Percentiles rank a stretch among this genome's conserved stretches.
These are phyloP conservation scores for Sparidentex hasta DNA, from an alignment of 2,797 vertebrate genomes.

Conservation along the genomic window DNA sequence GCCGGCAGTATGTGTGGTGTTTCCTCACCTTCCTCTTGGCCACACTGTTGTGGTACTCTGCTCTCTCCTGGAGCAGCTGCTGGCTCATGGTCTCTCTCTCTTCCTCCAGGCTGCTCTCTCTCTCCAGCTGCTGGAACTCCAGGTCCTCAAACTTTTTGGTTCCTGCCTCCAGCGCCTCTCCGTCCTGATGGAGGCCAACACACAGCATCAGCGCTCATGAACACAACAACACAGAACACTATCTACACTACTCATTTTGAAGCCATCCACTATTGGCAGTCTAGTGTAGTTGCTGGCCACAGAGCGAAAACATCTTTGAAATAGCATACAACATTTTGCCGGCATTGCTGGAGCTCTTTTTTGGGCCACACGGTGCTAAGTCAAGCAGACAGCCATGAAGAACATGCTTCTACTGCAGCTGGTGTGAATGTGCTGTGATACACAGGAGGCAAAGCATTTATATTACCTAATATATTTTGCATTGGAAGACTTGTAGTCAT, in stretches of 20 bases:
- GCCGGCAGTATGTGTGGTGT: not conserved
- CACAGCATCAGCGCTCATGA: conserved; percentile 11
- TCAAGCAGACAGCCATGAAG: conserved; percentile 45
- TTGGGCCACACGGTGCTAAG: conserved; percentile 27
- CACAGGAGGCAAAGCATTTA: not conserved
- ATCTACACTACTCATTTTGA: not conserved
- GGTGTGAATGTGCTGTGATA: not conserved
- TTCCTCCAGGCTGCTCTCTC: conserved; percentile 94
- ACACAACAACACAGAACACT: not conserved
- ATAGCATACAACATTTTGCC: not conserved
- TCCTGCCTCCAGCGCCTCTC: conserved; percentile 91
- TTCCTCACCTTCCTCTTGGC: conserved; percentile 89
- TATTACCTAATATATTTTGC: not conserved
- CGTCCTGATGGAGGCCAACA: conserved; percentile 85
- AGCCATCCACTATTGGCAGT: conserved; percentile 23
- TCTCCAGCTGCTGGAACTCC: conserved; percentile 98
- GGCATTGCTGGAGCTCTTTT: conserved; percentile 6
- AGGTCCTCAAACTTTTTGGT: conserved; percentile 96
- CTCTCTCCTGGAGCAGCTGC: conserved; percentile 91
- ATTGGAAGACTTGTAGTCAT: not conserved
- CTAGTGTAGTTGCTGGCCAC: not conserved
- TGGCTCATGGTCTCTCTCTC: conserved; percentile 91
- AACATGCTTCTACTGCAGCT: conserved; percentile 50
- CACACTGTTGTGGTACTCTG: conserved; percentile 88
- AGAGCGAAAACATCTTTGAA: not conserved